Evolutionary conservation across 2,797 vertebrate genomes (phyloP).

Genomic region (Lindbergichthys nudifrons): DNA sequence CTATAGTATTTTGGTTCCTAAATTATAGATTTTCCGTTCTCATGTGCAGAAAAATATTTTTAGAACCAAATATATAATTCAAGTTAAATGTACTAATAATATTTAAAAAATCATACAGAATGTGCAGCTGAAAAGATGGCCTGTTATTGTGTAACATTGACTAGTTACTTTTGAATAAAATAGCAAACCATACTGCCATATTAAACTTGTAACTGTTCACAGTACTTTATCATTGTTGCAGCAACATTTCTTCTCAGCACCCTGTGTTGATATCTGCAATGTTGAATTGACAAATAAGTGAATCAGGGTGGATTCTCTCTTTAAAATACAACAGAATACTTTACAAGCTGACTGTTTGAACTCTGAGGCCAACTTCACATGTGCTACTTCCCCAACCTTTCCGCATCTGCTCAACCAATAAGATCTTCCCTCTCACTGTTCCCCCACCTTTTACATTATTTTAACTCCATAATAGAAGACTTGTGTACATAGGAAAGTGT

Average conservation of each 20-base stretch:
- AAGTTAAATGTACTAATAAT: not conserved
- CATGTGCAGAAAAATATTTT: not conserved
- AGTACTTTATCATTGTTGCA: not conserved
- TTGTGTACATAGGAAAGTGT: conserved; percentile 96
- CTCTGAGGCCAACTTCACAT: conserved; percentile 51
- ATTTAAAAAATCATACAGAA: too few species aligned
- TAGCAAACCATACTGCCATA: not conserved
- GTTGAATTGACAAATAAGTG: not conserved
- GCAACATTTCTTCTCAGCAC: not conserved
- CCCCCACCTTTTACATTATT: conserved; percentile 79
- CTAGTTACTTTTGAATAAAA: not conserved
- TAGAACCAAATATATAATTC: not conserved
- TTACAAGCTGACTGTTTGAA: conserved; percentile 57
- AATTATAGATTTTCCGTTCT: too few species aligned
- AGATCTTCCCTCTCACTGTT: conserved; percentile 61
- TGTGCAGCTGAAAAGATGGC: not conserved
- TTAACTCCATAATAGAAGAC: conserved; percentile 89
- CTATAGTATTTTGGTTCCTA: not conserved
- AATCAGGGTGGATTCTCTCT: conserved; percentile 44
- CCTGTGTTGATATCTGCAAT: not conserved
- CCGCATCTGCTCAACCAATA: conserved; percentile 70
- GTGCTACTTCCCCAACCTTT: conserved; percentile 58
- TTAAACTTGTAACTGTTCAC: not conserved
- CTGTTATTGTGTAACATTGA: not conserved
- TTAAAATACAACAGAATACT: conserved; percentile 50